Base-by-base conservation (phyloP, 2,888 invertebrate species). In the Drosophila gaucha region DNA sequence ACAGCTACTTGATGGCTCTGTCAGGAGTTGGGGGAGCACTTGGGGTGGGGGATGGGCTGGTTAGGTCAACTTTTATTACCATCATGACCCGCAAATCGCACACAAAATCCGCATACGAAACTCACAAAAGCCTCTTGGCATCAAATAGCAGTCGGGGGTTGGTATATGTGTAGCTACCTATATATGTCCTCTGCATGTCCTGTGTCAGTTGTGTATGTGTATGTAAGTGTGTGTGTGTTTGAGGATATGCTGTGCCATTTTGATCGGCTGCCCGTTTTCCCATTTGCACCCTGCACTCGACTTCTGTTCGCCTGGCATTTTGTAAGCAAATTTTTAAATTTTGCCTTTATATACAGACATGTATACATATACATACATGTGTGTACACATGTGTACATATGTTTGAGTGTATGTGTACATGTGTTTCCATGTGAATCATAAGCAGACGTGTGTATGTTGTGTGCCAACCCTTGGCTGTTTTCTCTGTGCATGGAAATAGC, bases 271-370 rank as follows among this genome's bases (percentile, higher is more conserved):
- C 30, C 30, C 26, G 14, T 38, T 35, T 47, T 35, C 46, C 38
- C 52, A 49, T 10, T 57, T 22, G 24, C 14, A 18, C 46, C 41
- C 24, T 46, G 41, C 59, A 30, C 14, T 43, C 39, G 12, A 52
- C 56, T 88, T 57, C 87, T 85, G 84, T 69, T 66, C 80, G 88
- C 84, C 84, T 85, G 80, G 87, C 76, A 68, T 70, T 84, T 78
- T 74, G 87, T 71, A 79, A 85, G 87, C 78, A 86, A 86, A 84
- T 88, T 85, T 85, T 88, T 78, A 77, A 77, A 71, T 33, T 75
- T 84, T 72, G 68, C 58, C 44, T 57, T 44, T 41, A 35, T 44
- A 66, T 47, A 66, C 46, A 55, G 18, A 71, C 46, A 30, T 35
- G 12, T 44, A 12, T 43, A 2, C 33, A 31, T 39, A 18, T 44